Evolutionary conservation across 1,140 invertebrate species (phyloP), one percentile per base, ranked within the genome.

Genomic region (Sminthurinus signatus): DNA sequence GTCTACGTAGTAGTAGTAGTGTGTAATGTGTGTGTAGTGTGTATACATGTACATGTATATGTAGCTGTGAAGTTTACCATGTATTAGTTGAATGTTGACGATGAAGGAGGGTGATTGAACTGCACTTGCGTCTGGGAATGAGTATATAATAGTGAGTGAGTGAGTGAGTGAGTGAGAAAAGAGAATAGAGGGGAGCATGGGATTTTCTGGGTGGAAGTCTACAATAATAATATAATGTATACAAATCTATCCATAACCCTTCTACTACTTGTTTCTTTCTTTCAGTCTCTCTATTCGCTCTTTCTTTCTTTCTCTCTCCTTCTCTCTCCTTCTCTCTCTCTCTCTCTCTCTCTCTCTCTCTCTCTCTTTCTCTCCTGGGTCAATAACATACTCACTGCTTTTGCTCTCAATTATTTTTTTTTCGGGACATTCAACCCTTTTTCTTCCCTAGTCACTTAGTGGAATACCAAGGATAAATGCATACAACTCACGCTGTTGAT

Each of bases 351-450:
- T 27, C 5, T 52, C 27, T 28, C 54, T 56, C 51, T 25, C 51
- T 54, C 28, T 31, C 17, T n/a, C 8, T 54, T 5, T 23, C 19
- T 5, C 23, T 31, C 10, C 54, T 56, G 54, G 54, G 54, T 56
- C 54, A 56, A 56, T 56, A 56, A 56, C 54, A 56, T 42, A 42
- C 54, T 54, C 29, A 10, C 15, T 54, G n/a, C n/a, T n/a, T n/a
- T n/a, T n/a, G 51, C 51, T 39, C 36, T 56, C 54, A 56, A 39
- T 36, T 56, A 42, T 56, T 39, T 56, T n/a, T n/a, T n/a, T 56
- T 56, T 42, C 54, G 31, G 54, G 54, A 56, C 54, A 21, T 56
- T 56, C 54, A 56, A 54, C 54, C 54, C 32, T 56, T 56, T 56
- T 56, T 19, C 28, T 28, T 36, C 15, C 32, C 32, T 36, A 36